Conservation (phyloP, 2,888 invertebrate species). For the Augochlorella aurata region DNA sequence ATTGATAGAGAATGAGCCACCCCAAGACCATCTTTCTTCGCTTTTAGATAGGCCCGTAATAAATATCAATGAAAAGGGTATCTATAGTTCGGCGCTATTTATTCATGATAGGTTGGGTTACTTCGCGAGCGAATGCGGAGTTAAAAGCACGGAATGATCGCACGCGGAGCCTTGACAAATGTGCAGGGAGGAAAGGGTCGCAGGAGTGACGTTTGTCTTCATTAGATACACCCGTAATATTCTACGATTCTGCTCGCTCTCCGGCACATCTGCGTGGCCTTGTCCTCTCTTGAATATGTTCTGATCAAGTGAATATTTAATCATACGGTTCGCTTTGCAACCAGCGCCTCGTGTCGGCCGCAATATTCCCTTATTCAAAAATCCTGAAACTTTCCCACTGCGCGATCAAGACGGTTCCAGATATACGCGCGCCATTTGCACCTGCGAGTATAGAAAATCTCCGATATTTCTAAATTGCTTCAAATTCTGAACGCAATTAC, state of each 20-base stretch:
- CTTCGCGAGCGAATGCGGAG: conserved; percentile 26
- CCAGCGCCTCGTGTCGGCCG: conserved; percentile 56
- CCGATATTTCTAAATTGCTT: neutral
- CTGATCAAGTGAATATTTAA: conserved; percentile 68
- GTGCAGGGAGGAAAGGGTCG: conserved; percentile 36
- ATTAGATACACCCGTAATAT: conserved; percentile 55
- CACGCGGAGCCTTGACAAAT: conserved; percentile 27
- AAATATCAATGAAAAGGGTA: neutral
- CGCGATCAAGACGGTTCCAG: conserved; percentile 10
- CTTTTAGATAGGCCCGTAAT: neutral
- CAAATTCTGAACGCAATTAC: neutral
- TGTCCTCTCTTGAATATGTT: conserved; percentile 38
- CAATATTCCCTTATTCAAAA: conserved; percentile 24
- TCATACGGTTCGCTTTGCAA: conserved; percentile 44
- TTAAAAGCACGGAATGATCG: conserved; percentile 58
- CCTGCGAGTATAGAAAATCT: neutral
- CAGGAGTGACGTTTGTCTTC: conserved; percentile 63
- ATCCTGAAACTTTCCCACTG: conserved; percentile 6
- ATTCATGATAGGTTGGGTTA: conserved; percentile 47
- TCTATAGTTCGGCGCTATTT: neutral
- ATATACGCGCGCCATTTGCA: neutral
- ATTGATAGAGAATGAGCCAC: too few relatives aligned
- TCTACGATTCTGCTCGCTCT: conserved; percentile 12
- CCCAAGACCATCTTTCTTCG: too few relatives aligned
- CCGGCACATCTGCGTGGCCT: conserved; percentile 4